Percentiles rank a stretch among this genome's conserved stretches.
phyloP scores from a whole-genome alignment of 2,113 vertebrate genomes.

The Condylura cristata region DNA sequence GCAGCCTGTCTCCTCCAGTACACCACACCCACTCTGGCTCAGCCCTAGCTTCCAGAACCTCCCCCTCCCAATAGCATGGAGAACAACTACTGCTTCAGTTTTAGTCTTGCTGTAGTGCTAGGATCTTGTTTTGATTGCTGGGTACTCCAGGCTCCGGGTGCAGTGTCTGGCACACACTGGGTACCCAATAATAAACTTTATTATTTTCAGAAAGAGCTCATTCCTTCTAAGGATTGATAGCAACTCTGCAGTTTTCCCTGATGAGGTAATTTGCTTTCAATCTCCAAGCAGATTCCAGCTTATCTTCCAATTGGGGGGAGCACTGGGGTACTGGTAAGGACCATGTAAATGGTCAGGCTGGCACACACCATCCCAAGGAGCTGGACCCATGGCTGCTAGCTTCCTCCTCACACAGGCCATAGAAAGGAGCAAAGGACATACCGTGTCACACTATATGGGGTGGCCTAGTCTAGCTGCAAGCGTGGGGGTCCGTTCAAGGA shows the following conservation, averaged over 20 bases:
- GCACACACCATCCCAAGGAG: background rate
- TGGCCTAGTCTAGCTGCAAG: background rate
- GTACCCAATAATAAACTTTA: background rate
- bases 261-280: background rate
- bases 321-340: background rate
- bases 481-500: too few species aligned
- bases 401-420: background rate
- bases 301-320: background rate
- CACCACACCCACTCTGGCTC: background rate
- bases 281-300: background rate
- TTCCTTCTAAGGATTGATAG: background rate
- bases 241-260: background rate
- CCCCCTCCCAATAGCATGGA: background rate
- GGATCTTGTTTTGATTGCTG: background rate
- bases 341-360: background rate
- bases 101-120: background rate
- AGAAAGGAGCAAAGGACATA: background rate
- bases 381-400: background rate
- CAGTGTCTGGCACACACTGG: background rate
- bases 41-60: background rate
- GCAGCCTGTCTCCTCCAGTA: background rate
- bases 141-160: background rate
- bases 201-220: background rate
- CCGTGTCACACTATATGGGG: background rate
- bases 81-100: background rate